Conservation (phyloP, 2,113 vertebrate species). For the Dromaius novaehollandiae region DNA sequence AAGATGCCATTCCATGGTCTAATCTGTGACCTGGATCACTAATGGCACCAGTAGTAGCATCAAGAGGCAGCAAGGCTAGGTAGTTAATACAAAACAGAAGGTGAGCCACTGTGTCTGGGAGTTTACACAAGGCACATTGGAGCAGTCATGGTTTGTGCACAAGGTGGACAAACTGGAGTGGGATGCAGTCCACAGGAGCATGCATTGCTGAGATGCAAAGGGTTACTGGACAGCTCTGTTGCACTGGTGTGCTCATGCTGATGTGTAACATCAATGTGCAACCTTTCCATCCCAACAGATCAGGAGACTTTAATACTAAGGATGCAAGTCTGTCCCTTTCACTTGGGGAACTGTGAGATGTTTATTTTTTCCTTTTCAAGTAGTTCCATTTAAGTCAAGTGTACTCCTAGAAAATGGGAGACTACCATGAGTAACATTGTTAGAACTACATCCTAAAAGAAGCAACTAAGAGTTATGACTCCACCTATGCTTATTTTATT, state of each 20-base stretch:
- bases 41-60: fast-evolving
- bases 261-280: background rate
- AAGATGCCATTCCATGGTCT: fast-evolving
- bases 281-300: background rate
- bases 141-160: too few species aligned
- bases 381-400: background rate
- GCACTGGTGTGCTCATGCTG: fast-evolving
- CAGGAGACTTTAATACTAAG: background rate
- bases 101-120: background rate
- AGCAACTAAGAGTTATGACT: background rate
- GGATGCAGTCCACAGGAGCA: background rate
- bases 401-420: background rate
- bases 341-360: background rate
- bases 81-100: background rate
- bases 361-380: background rate
- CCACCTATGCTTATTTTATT: background rate
- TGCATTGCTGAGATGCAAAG: fast-evolving
- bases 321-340: background rate
- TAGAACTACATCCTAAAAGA: background rate
- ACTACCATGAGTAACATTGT: background rate
- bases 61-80: background rate
- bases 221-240: background rate
- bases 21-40: background rate
- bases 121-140: background rate
- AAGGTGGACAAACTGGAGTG: background rate